Evolutionary conservation across 1,140 invertebrate species (phyloP).

Genomic region (Pseudoatta argentina): DNA sequence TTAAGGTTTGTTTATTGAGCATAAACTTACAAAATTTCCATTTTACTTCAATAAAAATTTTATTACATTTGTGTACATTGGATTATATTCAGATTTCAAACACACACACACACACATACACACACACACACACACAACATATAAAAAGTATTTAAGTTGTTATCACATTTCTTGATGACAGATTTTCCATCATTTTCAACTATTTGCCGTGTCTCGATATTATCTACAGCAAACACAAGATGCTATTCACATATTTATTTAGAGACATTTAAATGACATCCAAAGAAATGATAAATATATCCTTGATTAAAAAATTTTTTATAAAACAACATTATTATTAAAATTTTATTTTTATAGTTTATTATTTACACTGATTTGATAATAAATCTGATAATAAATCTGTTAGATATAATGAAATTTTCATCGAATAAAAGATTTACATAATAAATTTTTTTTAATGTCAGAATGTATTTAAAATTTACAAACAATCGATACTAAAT

Average conservation of each 20-base stretch:
- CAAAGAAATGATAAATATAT: not conserved
- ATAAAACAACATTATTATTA: not conserved
- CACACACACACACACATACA: not conserved
- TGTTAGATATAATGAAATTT: not conserved
- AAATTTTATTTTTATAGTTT: slow-evolving; percentile 11
- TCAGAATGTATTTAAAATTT: slow-evolving; percentile 1
- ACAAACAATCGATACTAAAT: not conserved
- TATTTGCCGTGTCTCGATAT: not conserved
- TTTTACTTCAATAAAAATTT: not conserved
- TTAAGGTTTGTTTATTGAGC: slow-evolving; percentile 65
- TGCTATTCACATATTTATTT: not conserved
- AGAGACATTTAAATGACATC: not conserved
- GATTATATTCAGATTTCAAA: not conserved
- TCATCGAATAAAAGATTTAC: not conserved
- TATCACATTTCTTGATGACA: not conserved
- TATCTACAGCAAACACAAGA: not conserved
- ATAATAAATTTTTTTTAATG: not conserved
- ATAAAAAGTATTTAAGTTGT: not conserved
- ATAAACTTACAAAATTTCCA: not conserved
- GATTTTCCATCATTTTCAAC: not conserved
- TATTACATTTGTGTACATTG: no score
- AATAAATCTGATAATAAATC: not conserved
- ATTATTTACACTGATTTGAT: not conserved
- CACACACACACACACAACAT: no score
- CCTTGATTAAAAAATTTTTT: not conserved